A percentile compares a stretch with the other conserved stretches of the same genome.
Conservation (phyloP, 2,888 invertebrate genomes). For the Spodoptera exigua region DNA sequence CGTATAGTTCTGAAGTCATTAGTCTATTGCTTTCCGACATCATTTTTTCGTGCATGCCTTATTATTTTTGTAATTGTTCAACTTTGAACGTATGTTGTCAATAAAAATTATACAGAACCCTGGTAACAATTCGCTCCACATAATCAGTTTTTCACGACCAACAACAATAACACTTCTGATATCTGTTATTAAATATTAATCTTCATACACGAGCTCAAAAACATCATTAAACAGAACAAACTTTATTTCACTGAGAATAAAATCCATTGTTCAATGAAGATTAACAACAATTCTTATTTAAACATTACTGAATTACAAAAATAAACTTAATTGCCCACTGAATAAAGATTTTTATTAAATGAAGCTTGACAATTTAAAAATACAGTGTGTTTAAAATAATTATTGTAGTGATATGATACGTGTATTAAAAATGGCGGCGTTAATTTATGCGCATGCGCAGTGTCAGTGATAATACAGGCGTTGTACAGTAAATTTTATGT, state of each 20-base stretch:
- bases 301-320: too few species aligned
- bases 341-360: conserved; percentile 14
- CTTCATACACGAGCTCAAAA: conserved; percentile 7
- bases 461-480: conserved; percentile 10
- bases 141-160: conserved; percentile 12
- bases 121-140: background rate
- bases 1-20: too few species aligned
- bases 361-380: conserved; percentile 16
- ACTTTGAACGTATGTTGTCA: too few species aligned
- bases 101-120: background rate
- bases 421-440: conserved; percentile 17
- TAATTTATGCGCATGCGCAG: conserved; percentile 8
- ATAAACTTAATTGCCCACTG: background rate
- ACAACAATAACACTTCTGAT: conserved; percentile 19
- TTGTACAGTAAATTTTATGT: conserved; percentile 8
- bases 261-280: conserved; percentile 13
- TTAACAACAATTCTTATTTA: too few species aligned
- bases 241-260: background rate
- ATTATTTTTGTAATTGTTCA: too few species aligned
- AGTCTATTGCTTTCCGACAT: too few species aligned
- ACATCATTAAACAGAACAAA: background rate
- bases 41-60: too few species aligned
- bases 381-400: conserved; percentile 46
- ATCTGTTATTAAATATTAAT: conserved; percentile 34
- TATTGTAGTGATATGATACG: conserved; percentile 37